A percentile compares a stretch with the other conserved stretches of the same genome.
phyloP scores from a whole-genome alignment of 2,888 invertebrate species.

The Lasioglossum oenotherae region DNA sequence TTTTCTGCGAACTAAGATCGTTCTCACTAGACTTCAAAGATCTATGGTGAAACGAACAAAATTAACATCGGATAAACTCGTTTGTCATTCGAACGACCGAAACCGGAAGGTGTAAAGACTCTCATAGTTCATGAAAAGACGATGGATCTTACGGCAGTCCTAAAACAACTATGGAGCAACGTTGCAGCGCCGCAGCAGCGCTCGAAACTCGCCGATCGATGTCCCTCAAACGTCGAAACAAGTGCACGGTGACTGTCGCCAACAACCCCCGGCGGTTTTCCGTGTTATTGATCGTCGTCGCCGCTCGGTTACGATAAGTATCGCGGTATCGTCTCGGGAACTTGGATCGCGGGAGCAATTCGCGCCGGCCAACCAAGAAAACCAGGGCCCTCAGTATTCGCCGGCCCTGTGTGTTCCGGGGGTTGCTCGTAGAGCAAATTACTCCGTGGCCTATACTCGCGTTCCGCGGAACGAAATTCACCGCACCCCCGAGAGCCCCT shows the following conservation, averaged over 20 bases:
- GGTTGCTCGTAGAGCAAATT: conserved; percentile 46
- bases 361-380: conserved; percentile 26
- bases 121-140: background rate
- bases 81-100: background rate
- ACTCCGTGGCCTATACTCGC: conserved; percentile 46
- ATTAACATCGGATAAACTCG: background rate
- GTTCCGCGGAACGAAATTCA: conserved; percentile 69
- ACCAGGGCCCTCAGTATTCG: conserved; percentile 26
- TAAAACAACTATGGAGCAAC: background rate
- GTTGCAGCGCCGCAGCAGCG: background rate
- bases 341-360: conserved; percentile 16
- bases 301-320: conserved; percentile 6
- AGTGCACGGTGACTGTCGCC: conserved; percentile 16
- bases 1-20: background rate
- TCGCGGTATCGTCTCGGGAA: conserved; percentile 15
- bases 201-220: conserved; percentile 32
- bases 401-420: background rate
- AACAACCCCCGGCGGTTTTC: conserved; percentile 20
- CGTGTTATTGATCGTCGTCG: conserved; percentile 2
- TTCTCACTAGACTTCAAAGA: background rate
- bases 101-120: background rate
- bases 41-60: background rate
- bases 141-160: background rate
- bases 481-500: conserved; percentile 70
- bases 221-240: conserved; percentile 13